Percentiles rank a stretch among this genome's conserved stretches.
Evolutionary conservation across 2,888 invertebrate species (phyloP).

Genomic region (Lepidocyrtinus sp.): DNA sequence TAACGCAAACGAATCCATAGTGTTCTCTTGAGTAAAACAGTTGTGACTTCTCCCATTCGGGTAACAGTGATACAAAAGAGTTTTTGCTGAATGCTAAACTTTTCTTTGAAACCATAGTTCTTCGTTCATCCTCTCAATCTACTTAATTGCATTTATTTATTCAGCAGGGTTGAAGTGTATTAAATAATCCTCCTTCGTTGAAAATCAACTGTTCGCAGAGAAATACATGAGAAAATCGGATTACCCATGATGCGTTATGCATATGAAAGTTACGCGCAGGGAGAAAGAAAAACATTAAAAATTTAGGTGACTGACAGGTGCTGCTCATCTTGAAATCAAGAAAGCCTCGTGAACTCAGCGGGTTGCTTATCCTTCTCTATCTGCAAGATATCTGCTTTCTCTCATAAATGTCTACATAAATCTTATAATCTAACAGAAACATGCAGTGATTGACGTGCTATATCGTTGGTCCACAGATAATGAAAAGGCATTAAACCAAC

Average conservation of each 20-base stretch:
- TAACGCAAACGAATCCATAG: too few species aligned
- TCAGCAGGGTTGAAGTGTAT: constrained; percentile 45
- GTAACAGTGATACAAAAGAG: too few species aligned
- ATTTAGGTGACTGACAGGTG: constrained; percentile 63
- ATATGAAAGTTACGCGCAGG: neutral
- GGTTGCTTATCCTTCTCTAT: constrained; percentile 47
- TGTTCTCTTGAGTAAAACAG: too few species aligned
- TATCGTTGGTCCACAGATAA: too few species aligned
- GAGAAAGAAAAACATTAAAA: constrained; percentile 57
- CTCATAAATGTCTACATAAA: too few species aligned
- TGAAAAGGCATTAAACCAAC: too few species aligned
- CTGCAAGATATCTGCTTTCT: too few species aligned
- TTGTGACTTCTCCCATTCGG: too few species aligned
- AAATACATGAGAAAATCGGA: neutral
- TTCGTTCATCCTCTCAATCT: too few species aligned
- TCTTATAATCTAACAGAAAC: too few species aligned
- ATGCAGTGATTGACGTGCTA: too few species aligned
- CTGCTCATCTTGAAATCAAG: constrained; percentile 60
- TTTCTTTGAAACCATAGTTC: too few species aligned
- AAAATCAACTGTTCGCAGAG: constrained; percentile 26
- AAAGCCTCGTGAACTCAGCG: constrained; percentile 58
- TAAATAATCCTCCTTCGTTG: constrained; percentile 45
- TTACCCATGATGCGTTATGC: neutral
- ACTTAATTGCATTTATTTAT: constrained; percentile 43
- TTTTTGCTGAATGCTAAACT: neutral